Evolutionary conservation across 2,888 invertebrate species (phyloP), one percentile per base, ranked within the genome.

Genomic region (Nemotelus pantherinus): DNA sequence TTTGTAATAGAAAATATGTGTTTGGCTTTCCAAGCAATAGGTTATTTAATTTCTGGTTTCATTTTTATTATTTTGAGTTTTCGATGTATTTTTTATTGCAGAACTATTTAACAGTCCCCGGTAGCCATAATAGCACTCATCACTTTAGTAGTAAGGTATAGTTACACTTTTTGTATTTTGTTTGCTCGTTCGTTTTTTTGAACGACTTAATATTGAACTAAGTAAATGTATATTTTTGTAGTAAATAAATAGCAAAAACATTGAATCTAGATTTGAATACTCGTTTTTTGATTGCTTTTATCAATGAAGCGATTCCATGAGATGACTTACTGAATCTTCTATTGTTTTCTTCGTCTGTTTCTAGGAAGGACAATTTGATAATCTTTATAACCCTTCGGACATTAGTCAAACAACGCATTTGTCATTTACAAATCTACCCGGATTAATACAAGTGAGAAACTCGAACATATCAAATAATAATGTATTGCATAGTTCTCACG

Each of bases 101-200:
- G 93, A 93, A 92, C 90, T 93, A 93, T 92, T 93, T 94, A 91
- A 93, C 93, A 91, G 93, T 93, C 91, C 93, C 93, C 90, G 91
- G 92, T 91, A 92, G 92, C 91, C 92, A 92, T 92, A 93, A 93
- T 92, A 93, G 93, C 91, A 93, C 91, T 89, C 93, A 92, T 86
- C 93, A 92, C 39, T 77, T 74, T 89, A 92, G 91, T 88, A 92
- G 90, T 89, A 93, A 93, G 93, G 93, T 94, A 88, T 50, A 60
- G 60, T 88, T 89, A 88, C 88, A 89, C 88, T 88, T 87, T 87
- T 88, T 80, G 81, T 79, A 79, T 76, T 76, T 81, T 80, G 80
- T 86, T 87, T 85, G 88, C 87, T 86, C 43, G 55, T 53, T 53
- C 86, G 84, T 85, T 86, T n/a, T 64, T 76, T 50, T 64, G 71